Evolutionary conservation across 2,797 vertebrate genomes (phyloP).

Genomic region (Paedocypris micromegethes): DNA sequence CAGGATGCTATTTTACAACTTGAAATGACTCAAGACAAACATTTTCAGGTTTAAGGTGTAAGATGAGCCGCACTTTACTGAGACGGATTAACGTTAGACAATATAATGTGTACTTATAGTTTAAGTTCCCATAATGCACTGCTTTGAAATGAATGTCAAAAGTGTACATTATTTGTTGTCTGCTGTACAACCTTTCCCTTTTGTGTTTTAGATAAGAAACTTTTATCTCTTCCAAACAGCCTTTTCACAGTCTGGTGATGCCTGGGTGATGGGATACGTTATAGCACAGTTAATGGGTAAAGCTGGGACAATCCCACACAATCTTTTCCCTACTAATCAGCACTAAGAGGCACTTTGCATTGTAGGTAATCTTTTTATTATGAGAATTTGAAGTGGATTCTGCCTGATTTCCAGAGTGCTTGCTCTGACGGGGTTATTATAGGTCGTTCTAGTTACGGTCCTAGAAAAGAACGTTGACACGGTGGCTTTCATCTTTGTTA

Average conservation of each 20-base stretch:
- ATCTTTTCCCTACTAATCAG: conserved; percentile 57
- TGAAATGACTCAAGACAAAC: conserved; percentile 40
- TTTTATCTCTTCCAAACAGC: conserved; percentile 42
- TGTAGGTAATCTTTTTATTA: conserved; percentile 45
- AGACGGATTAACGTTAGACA: conserved; percentile 5
- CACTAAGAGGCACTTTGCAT: conserved; percentile 74
- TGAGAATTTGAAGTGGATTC: conserved; percentile 44
- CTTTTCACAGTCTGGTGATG: conserved; percentile 54
- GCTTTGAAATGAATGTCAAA: conserved; percentile 20
- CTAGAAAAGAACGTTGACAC: conserved; percentile 48
- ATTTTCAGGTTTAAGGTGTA: conserved; percentile 48
- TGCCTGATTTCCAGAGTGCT: conserved; percentile 45
- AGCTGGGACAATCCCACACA: conserved; percentile 45
- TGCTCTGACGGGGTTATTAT: conserved; percentile 44
- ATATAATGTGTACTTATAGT: conserved; percentile 12
- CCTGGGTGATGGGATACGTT: conserved; percentile 41
- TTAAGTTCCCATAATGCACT: conserved; percentile 19
- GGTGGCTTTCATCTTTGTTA: conserved; percentile 47
- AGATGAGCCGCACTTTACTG: conserved; percentile 41
- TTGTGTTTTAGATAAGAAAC: conserved; percentile 8
- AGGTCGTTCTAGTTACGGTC: conserved; percentile 47
- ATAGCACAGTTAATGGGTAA: conserved; percentile 54
- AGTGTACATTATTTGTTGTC: conserved; percentile 19
- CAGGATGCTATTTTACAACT: conserved; percentile 33
- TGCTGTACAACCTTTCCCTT: conserved; percentile 18